phyloP scores from a whole-genome alignment of 2,113 vertebrate species.

The Cavia aperea region DNA sequence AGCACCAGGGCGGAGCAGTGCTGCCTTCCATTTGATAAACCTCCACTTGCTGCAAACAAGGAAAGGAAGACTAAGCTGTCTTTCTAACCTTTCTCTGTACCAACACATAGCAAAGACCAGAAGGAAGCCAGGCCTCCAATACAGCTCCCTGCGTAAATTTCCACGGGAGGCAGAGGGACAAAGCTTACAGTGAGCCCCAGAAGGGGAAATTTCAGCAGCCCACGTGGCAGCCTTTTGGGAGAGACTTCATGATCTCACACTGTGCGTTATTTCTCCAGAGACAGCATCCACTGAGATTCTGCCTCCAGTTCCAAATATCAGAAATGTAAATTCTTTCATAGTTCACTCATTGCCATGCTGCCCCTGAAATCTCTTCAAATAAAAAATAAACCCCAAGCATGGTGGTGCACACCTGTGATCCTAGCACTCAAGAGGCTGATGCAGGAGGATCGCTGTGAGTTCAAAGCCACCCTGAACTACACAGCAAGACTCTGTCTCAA shows the following conservation, averaged over 20 bases:
- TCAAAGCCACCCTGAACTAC: neutral
- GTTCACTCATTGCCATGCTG: neutral
- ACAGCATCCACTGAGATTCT: neutral
- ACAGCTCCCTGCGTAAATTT: neutral
- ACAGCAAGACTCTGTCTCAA: neutral
- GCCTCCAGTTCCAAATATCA: neutral
- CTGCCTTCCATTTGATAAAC: neutral
- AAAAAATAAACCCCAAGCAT: neutral
- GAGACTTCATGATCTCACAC: neutral
- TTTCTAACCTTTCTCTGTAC: neutral
- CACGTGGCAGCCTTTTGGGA: accelerated
- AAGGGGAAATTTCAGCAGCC: too few species aligned
- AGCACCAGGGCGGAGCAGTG: too few species aligned
- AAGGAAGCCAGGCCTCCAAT: neutral
- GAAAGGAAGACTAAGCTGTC: neutral
- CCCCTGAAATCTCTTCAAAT: neutral
- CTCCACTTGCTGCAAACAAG: neutral
- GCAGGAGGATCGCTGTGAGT: neutral
- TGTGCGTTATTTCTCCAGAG: neutral
- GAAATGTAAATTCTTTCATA: neutral
- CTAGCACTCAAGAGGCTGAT: neutral
- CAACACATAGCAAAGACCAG: neutral
- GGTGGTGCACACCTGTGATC: neutral
- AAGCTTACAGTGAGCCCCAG: neutral
- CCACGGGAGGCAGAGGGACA: neutral